Evolutionary conservation across 2,113 vertebrate species (phyloP), one percentile per base, ranked within the genome.

Genomic region (Condylura cristata): DNA sequence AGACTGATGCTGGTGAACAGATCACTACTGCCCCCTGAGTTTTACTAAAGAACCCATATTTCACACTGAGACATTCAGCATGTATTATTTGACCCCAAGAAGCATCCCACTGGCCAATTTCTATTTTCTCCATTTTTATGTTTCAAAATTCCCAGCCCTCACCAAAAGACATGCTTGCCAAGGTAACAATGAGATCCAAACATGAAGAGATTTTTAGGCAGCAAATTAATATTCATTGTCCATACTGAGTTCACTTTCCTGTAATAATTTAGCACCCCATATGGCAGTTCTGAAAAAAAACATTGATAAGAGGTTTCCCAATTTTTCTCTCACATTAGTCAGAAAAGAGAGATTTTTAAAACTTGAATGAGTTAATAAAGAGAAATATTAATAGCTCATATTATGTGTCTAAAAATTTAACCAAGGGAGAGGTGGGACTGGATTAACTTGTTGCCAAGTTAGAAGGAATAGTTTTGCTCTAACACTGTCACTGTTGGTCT

Each of bases 261-360:
- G 90, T 95, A 89, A 96, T 95, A 96, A 89, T 91, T 89, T 95
- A 94, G 37, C 91, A 96, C 70, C 71, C 53, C 86, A 90, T 96
- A 94, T 95, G 87, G 80, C 74, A 92, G 76, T 95, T 95, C 93
- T 90, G 94, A 96, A 95, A 93, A 95, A 93, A 96, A 96, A 68
- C 60, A 78, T 93, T 63, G 74, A 91, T 91, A 91, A 86, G 61
- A 92, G 70, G 56, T 95, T 91, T 92, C 70, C 58, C 92, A 97
- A 86, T 94, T 83, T 80, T 90, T 95, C 70, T 51, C 17, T 78
- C 61, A 92, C 44, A 79, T 53, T 63, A 56, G 34, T 91, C 91
- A 90, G 83, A 89, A 95, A 63, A 95, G 72, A 78, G 92, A 85
- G 63, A 90, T 58, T 92, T 95, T 68, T 28, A 78, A 91, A 88